Evolutionary conservation across 2,888 invertebrate species (phyloP), one percentile per base, ranked within the genome.

Genomic region (Ophion ventricosus): DNA sequence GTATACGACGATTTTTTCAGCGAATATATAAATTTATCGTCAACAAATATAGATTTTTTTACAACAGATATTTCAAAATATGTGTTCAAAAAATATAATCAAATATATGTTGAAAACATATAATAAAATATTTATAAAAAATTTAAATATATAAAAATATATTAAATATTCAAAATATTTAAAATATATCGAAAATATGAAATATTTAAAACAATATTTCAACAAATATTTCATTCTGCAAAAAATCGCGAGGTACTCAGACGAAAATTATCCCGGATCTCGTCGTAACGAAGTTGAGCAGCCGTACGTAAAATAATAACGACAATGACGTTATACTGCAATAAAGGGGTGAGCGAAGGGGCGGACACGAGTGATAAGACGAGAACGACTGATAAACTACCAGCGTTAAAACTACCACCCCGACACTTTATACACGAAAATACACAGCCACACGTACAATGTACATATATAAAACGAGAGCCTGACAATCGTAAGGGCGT

Each of bases 321-420:
- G 43, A 75, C 54, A 54, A 75, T 7, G 63, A 63, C 49, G 49
- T 49, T 49, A 49, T n/a, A 61, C 14, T 49, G 56, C 54, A 35
- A 63, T 77, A 64, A 74, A 70, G 25, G 49, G 23, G 40, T 56
- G 17, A 29, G 35, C 61, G 20, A 8, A 54, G n/a, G 17, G 40
- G 49, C 17, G 4, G 17, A 17, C 49, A n/a, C 26, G n/a, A 74
- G 59, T 67, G 72, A 81, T 78, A 66, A 66, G 64, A 40, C 29
- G 57, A 74, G 35, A 70, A 81, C 70, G 74, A 81, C 40, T 74
- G 74, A 72, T 49, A 78, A 81, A 49, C 72, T 81, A 43, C 54
- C 59, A 17, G 26, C 70, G 35, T 81, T 54, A 74, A 75, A 84
- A 75, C 49, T 74, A 70, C 54, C 43, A 40, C 56, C 14, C 1